Percentiles rank a stretch among this genome's conserved stretches.
These are phyloP conservation scores for Hemicentrotus pulcherrimus DNA, from an alignment of 35 echinoderm and acorn worm species.

Conservation along the genomic window DNA sequence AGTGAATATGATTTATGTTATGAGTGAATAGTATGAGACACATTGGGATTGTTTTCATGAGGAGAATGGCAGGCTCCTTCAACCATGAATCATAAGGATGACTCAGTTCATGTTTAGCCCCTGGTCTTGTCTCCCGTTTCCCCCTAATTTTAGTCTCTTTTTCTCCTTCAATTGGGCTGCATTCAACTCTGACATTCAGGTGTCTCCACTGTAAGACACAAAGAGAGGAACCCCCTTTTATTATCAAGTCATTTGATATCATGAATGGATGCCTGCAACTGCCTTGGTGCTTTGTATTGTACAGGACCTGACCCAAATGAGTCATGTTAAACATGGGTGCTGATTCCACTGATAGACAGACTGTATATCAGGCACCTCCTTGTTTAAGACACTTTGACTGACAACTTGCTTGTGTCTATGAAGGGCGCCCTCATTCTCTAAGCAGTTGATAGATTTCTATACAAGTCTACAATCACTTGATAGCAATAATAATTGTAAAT, in stretches of 20 bases:
- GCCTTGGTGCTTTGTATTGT: not conserved
- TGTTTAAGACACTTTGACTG: not conserved
- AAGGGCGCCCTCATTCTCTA: too few relatives aligned
- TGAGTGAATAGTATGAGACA: not conserved
- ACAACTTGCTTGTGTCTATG: not conserved
- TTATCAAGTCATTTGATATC: not conserved
- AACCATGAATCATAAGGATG: not conserved
- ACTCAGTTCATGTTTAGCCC: not conserved
- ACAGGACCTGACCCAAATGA: not conserved
- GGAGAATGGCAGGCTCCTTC: not conserved
- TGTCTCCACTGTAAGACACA: not conserved
- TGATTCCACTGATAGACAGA: not conserved
- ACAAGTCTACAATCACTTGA: too few relatives aligned
- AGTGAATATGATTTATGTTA: not conserved
- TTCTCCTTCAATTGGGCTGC: not conserved
- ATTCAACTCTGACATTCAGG: slow-evolving; percentile 16
- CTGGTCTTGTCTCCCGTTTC: not conserved
- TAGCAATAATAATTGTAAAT: too few relatives aligned
- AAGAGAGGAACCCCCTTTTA: not conserved
- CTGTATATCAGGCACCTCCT: not conserved
- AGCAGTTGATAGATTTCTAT: too few relatives aligned
- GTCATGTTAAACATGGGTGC: not conserved
- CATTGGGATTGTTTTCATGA: not conserved
- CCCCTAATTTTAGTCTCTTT: not conserved
- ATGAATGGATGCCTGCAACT: not conserved